Evolutionary conservation across 2,113 vertebrate genomes (phyloP), one percentile per base, ranked within the genome.

Genomic region (Sceloporus undulatus): DNA sequence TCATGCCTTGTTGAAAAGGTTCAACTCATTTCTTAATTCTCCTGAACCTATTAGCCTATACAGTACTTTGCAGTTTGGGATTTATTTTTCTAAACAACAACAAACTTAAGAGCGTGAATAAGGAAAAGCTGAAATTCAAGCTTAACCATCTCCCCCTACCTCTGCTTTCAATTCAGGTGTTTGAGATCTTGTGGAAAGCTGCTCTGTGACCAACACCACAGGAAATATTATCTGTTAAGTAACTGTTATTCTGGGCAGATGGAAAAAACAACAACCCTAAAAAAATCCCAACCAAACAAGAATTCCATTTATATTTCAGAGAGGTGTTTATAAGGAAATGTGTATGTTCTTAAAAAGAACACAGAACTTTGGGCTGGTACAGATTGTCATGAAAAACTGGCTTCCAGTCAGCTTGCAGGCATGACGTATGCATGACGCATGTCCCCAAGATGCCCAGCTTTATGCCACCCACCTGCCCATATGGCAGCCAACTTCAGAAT

Each of bases 291-390:
- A 18, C 59, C 13, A 62, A 62, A 92, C 85, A 90, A 94, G 93
- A 91, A 92, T 94, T 94, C 90, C 86, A 91, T 94, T 93, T 94
- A 91, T 93, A 91, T 93, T 94, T 96, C 90, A 88, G 79, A 85
- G 90, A 86, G 75, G 85, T 92, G 85, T 93, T 95, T 94, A 79
- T 91, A 87, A 40, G 19, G 25, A 66, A 9, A 52, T 38, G 9
- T 66, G 14, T 18, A 52, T 84, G 21, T 27, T 21, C 11, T 92
- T 87, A 6, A 71, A 92, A n/a, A 38, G 27, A 19, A 52, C 21
- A n/a, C 52, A 73, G 73, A 54, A 34, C 34, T 34, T 34, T 34
- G 34, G 34, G 34, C 34, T 34, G 34, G 34, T 34, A 34, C 34
- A 34, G 34, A 34, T 34, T 34, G 34, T 34, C 34, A 34, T 34